These are phyloP conservation scores for Ophiothrix spiculata DNA, from an alignment of 35 echinoderm and acorn worm species.

Conservation along the genomic window DNA sequence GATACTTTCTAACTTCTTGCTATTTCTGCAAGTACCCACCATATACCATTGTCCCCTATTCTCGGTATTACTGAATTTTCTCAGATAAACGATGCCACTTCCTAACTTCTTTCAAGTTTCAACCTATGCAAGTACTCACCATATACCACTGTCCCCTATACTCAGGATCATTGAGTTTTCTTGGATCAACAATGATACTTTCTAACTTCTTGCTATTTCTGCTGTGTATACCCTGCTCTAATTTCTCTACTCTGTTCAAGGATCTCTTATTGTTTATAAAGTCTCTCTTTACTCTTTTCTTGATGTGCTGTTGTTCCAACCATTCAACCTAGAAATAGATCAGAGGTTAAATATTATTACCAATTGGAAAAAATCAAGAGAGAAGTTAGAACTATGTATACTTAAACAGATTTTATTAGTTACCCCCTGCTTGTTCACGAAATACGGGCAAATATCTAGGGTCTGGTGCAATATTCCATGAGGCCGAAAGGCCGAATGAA, in stretches of 20 bases:
- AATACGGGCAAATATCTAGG: no score
- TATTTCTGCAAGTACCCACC: no score
- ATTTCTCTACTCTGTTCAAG: not conserved
- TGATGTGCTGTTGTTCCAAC: constrained; percentile 78
- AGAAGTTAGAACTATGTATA: not conserved
- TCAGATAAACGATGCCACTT: no score
- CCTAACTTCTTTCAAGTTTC: not conserved
- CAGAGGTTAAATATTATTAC: not conserved
- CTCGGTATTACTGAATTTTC: no score
- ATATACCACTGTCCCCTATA: constrained; percentile 86
- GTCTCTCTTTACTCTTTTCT: constrained; percentile 74
- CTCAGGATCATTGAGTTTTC: constrained; percentile 49
- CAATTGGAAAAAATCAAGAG: no score
- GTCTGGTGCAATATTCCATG: not conserved
- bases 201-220: not conserved
- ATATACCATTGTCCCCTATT: no score
- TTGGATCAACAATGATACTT: not conserved
- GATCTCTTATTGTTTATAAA: not conserved
- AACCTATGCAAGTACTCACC: constrained; percentile 83
- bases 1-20: no score
- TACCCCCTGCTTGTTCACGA: no score
- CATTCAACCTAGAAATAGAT: constrained; percentile 56
- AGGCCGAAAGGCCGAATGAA: not conserved
- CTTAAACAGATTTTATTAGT: no score
- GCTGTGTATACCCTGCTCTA: not conserved